Evolutionary conservation across 2,888 invertebrate genomes (phyloP).

Genomic region (Fissipunctia ypsillon): DNA sequence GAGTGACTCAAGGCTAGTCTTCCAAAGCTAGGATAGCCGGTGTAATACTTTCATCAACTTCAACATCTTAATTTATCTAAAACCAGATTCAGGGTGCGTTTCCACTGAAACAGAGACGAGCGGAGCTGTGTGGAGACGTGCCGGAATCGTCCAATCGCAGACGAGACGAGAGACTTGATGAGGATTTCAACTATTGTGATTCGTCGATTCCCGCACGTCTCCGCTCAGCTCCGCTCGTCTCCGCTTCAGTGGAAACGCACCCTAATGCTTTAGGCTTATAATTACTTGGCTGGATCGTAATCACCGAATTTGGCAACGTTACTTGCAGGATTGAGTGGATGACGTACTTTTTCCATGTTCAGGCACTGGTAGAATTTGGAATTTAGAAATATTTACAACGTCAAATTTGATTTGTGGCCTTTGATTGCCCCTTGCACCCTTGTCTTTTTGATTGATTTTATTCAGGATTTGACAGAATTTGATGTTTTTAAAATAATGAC

Average conservation of each 20-base stretch:
- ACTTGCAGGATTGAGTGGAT: constrained; percentile 78
- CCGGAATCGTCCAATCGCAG: too few species aligned
- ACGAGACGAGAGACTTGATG: too few species aligned
- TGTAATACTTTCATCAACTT: neutral
- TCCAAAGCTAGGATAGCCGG: neutral
- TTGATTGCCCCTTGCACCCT: neutral
- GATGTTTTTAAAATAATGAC: constrained; percentile 11
- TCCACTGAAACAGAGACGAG: too few species aligned
- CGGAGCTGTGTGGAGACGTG: too few species aligned
- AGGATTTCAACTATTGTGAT: too few species aligned
- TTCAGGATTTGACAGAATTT: neutral
- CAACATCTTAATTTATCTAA: neutral
- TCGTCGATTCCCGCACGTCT: too few species aligned
- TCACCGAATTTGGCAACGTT: constrained; percentile 82
- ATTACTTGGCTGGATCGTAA: constrained; percentile 82
- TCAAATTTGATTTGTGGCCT: neutral
- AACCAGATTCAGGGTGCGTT: too few species aligned
- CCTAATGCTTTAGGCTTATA: neutral
- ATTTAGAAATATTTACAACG: constrained; percentile 9
- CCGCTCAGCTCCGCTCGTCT: too few species aligned
- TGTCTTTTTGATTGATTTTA: neutral
- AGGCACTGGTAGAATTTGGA: constrained; percentile 11
- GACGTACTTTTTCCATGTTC: constrained; percentile 66
- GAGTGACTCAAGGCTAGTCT: neutral
- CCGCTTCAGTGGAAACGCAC: too few species aligned